Evolutionary conservation across 2,888 invertebrate species (phyloP).

Genomic region (Rotaria socialis): DNA sequence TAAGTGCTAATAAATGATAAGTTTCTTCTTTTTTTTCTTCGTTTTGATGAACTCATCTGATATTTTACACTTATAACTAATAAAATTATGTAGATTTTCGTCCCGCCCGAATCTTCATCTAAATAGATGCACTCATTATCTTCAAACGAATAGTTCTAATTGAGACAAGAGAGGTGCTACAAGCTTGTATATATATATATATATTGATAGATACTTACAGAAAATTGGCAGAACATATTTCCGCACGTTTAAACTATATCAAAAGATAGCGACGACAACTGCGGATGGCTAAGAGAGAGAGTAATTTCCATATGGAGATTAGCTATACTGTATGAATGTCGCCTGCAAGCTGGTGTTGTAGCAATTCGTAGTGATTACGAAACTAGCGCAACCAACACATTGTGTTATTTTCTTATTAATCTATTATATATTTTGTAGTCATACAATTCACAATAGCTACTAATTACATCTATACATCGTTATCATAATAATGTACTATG

Average conservation of each 20-base stretch:
- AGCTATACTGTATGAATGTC: background rate
- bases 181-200: background rate
- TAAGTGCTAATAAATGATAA: slow-evolving; percentile 9
- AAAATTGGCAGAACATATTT: background rate
- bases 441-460: background rate
- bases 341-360: background rate
- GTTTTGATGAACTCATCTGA: background rate
- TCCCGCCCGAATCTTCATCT: background rate
- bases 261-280: background rate
- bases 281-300: background rate
- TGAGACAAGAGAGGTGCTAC: background rate
- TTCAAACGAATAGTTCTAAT: background rate
- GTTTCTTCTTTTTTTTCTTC: background rate
- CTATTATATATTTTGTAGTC: background rate
- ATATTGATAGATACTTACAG: background rate
- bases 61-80: background rate
- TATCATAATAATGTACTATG: background rate
- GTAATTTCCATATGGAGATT: slow-evolving; percentile 22
- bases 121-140: background rate
- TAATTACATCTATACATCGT: background rate
- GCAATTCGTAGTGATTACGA: background rate
- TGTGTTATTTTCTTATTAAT: slow-evolving; percentile 2
- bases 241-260: background rate
- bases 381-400: background rate
- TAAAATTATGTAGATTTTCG: background rate